Conservation (phyloP, 2,888 invertebrate species). For the Agrochola litura region DNA sequence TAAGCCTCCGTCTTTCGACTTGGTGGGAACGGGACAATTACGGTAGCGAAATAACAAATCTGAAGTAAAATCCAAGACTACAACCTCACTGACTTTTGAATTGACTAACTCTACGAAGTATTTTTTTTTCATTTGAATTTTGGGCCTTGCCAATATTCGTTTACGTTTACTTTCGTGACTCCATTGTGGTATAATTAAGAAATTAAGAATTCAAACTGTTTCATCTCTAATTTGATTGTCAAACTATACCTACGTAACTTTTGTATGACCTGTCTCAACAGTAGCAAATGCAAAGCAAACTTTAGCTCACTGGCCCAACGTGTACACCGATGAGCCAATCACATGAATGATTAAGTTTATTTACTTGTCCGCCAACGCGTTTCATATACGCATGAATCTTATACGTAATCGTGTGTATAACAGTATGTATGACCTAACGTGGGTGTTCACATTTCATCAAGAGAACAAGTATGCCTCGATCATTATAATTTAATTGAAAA, state of each 20-base stretch:
- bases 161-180: no score
- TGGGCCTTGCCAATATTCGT: no score
- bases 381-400: slow-evolving; percentile 65
- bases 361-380: slow-evolving; percentile 83
- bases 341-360: slow-evolving; percentile 80
- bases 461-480: slow-evolving; percentile 82
- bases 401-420: slow-evolving; percentile 52
- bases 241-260: slow-evolving; percentile 16
- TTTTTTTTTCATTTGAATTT: not conserved
- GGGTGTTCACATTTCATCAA: slow-evolving; percentile 83
- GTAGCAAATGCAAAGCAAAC: slow-evolving; percentile 33
- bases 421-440: slow-evolving; percentile 72
- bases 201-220: not conserved
- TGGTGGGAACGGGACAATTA: slow-evolving; percentile 6
- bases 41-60: not conserved
- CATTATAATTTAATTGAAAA: slow-evolving; percentile 84
- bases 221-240: not conserved
- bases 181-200: no score
- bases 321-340: slow-evolving; percentile 76
- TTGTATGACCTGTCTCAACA: slow-evolving; percentile 16
- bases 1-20: slow-evolving; percentile 12
- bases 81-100: not conserved
- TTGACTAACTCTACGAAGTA: not conserved
- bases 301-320: slow-evolving; percentile 55
- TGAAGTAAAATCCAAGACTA: not conserved